Conservation (phyloP, 1,140 invertebrate species). For the Tribolium castaneum region DNA sequence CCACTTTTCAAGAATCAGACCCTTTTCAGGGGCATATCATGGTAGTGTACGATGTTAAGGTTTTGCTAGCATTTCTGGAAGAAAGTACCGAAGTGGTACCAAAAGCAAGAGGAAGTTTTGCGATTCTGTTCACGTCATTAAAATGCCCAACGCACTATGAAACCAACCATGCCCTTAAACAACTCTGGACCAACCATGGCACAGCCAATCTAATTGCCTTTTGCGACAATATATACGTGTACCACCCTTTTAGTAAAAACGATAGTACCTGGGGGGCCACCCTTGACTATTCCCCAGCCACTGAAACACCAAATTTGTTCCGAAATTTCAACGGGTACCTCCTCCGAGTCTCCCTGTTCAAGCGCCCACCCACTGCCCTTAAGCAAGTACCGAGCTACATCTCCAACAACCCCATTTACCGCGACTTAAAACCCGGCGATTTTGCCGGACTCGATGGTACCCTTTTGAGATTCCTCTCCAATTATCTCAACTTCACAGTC, state of each 20-base stretch:
- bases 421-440: not conserved
- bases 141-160: not conserved
- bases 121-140: not conserved
- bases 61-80: not conserved
- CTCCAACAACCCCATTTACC: not conserved
- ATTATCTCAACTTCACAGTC: not conserved
- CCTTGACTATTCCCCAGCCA: not conserved
- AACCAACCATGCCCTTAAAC: not conserved
- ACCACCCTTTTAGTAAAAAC: not conserved
- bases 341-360: not conserved
- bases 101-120: not conserved
- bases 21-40: not conserved
- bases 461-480: not conserved
- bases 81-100: not conserved
- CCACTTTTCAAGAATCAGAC: not conserved
- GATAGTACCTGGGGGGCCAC: not conserved
- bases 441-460: not conserved
- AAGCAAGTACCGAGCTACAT: not conserved
- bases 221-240: not conserved
- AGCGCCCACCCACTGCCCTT: not conserved
- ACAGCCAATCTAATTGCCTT: not conserved
- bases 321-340: not conserved
- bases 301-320: not conserved
- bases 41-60: not conserved
- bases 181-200: not conserved